Evolutionary conservation across 2,888 invertebrate genomes (phyloP).

Genomic region (Napeogenes sylphis): DNA sequence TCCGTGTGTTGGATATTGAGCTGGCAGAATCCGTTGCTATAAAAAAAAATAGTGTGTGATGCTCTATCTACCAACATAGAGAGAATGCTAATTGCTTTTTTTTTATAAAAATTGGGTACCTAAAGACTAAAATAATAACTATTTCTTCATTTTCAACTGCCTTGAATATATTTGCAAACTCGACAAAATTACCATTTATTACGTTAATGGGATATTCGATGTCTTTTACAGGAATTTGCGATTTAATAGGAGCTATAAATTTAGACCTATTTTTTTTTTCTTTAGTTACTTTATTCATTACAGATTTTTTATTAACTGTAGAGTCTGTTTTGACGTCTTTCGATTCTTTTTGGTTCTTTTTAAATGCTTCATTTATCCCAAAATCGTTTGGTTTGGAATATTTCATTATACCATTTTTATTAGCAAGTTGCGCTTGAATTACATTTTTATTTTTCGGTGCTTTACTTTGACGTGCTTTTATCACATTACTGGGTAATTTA

Average conservation of each 20-base stretch:
- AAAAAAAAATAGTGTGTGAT: background rate
- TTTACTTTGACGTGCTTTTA: conserved; percentile 4
- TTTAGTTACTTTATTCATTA: conserved; percentile 26
- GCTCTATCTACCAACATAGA: too few relatives aligned
- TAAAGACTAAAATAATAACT: conserved; percentile 44
- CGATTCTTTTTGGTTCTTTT: conserved; percentile 4
- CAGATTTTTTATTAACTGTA: background rate
- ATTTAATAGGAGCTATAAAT: conserved; percentile 56
- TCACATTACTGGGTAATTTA: too few relatives aligned
- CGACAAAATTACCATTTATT: conserved; percentile 38
- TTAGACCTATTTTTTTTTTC: conserved; percentile 48
- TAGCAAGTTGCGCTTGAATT: conserved; percentile 58
- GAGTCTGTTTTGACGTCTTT: conserved; percentile 9
- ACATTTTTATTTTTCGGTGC: conserved; percentile 25
- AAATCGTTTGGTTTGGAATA: conserved; percentile 47
- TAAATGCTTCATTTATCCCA: conserved; percentile 6
- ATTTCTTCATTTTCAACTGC: conserved; percentile 35
- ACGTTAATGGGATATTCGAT: conserved; percentile 40
- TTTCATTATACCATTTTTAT: conserved; percentile 65
- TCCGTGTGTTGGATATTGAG: conserved; percentile 55
- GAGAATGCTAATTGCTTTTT: background rate
- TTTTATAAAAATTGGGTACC: conserved; percentile 33
- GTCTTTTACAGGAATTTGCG: conserved; percentile 52
- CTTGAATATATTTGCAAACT: conserved; percentile 20
- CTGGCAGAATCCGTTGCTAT: conserved; percentile 63